Conservation (phyloP, 2,113 vertebrate genomes). For the Blennius ocellaris region DNA sequence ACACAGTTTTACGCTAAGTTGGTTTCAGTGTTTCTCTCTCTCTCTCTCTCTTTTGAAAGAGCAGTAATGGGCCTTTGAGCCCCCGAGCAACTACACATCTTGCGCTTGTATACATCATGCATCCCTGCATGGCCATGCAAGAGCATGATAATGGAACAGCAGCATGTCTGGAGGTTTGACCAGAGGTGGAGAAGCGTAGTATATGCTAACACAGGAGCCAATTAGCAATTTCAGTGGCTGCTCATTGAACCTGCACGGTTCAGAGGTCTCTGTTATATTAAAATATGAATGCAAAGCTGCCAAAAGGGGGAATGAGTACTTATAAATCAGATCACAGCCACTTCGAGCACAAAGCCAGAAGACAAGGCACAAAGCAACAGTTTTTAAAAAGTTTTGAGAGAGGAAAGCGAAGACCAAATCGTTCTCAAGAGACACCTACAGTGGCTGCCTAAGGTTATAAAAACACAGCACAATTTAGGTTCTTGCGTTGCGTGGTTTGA, state of each 20-base stretch:
- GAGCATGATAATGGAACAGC: constrained; percentile 43
- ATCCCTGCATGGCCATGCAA: constrained; percentile 36
- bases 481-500: constrained; percentile 44
- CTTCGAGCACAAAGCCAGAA: constrained; percentile 38
- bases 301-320: constrained; percentile 28
- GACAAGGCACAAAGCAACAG: constrained; percentile 26
- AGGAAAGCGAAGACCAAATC: neutral
- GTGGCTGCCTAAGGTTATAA: constrained; percentile 44
- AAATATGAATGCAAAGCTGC: constrained; percentile 57
- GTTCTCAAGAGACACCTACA: constrained; percentile 54
- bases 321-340: constrained; percentile 54
- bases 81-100: constrained; percentile 36
- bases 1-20: constrained; percentile 64
- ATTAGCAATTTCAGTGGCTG: constrained; percentile 55
- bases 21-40: constrained; percentile 52
- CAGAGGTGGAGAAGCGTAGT: constrained; percentile 26
- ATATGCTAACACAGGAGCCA: constrained; percentile 45
- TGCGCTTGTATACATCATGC: constrained; percentile 41
- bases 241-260: constrained; percentile 42
- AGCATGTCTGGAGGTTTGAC: constrained; percentile 37
- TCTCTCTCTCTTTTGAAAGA: constrained; percentile 13
- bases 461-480: constrained; percentile 34
- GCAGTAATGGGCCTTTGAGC: constrained; percentile 53
- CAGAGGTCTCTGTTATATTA: constrained; percentile 56
- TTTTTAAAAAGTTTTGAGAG: constrained; percentile 29